Evolutionary conservation across 2,888 invertebrate species (phyloP).

Genomic region (Drosophila hamatofila): DNA sequence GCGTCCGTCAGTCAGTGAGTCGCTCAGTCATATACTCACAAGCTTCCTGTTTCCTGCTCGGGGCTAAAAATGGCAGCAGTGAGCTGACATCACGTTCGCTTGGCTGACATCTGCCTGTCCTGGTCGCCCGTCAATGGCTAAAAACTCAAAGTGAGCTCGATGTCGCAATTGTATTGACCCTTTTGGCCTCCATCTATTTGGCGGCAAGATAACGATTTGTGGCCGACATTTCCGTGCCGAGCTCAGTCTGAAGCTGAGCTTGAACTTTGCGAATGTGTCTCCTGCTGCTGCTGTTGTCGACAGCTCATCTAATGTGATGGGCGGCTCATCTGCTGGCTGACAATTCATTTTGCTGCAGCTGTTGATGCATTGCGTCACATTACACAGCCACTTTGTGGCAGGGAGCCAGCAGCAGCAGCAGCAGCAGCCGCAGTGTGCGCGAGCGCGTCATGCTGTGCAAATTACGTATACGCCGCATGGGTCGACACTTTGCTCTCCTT

Average conservation of each 20-base stretch:
- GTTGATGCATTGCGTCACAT: conserved; percentile 29
- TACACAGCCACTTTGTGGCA: conserved; percentile 28
- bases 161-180: conserved; percentile 28
- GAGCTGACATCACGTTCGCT: conserved; percentile 48
- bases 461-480: conserved; percentile 66
- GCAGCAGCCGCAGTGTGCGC: conserved; percentile 28
- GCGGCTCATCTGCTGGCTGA: conserved; percentile 23
- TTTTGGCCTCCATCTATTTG: conserved; percentile 20
- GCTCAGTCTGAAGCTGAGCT: background rate
- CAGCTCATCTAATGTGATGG: conserved; percentile 60
- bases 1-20: conserved; percentile 3
- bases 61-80: conserved; percentile 38
- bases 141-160: conserved; percentile 14
- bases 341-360: conserved; percentile 36
- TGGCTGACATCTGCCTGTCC: conserved; percentile 25
- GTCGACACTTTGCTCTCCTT: background rate
- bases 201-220: conserved; percentile 63
- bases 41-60: conserved; percentile 51
- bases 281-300: conserved; percentile 55
- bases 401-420: conserved; percentile 27
- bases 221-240: conserved; percentile 53
- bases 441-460: conserved; percentile 32
- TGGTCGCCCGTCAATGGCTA: conserved; percentile 33
- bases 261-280: background rate
- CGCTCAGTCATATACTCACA: conserved; percentile 25